phyloP scores from a whole-genome alignment of 2,888 invertebrate genomes.

The Agrochola macilenta region DNA sequence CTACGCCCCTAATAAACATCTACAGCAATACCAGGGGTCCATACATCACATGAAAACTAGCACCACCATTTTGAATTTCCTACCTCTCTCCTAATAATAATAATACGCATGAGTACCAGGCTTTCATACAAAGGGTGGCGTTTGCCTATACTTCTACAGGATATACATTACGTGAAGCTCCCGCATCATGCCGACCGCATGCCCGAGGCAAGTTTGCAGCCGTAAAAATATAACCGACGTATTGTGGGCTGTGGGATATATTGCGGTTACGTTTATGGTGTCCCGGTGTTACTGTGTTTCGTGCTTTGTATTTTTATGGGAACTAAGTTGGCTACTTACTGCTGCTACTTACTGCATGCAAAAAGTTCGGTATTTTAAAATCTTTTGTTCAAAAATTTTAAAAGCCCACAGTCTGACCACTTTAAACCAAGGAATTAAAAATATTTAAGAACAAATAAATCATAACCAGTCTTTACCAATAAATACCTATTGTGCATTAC shows the following conservation, averaged over 20 bases:
- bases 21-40: conserved; percentile 50
- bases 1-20: conserved; percentile 29
- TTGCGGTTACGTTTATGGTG: conserved; percentile 64
- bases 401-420: neutral
- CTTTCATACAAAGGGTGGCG: conserved; percentile 60
- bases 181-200: conserved; percentile 65
- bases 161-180: conserved; percentile 45
- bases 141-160: conserved; percentile 47
- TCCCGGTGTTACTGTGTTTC: conserved; percentile 48
- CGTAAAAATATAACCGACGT: conserved; percentile 67
- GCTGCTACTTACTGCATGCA: too few species aligned
- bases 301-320: conserved; percentile 52
- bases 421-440: neutral
- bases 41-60: conserved; percentile 35
- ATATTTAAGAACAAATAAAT: neutral
- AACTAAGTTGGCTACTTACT: conserved; percentile 12
- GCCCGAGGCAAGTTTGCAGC: conserved; percentile 61
- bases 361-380: neutral
- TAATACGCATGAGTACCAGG: conserved; percentile 59
- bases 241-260: conserved; percentile 60
- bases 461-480: neutral
- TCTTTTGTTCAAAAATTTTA: neutral
- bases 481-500: neutral
- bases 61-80: conserved; percentile 34
- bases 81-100: conserved; percentile 66